These are phyloP conservation scores for Melanophora roralis DNA, from an alignment of 2,888 invertebrate genomes.

Conservation along the genomic window DNA sequence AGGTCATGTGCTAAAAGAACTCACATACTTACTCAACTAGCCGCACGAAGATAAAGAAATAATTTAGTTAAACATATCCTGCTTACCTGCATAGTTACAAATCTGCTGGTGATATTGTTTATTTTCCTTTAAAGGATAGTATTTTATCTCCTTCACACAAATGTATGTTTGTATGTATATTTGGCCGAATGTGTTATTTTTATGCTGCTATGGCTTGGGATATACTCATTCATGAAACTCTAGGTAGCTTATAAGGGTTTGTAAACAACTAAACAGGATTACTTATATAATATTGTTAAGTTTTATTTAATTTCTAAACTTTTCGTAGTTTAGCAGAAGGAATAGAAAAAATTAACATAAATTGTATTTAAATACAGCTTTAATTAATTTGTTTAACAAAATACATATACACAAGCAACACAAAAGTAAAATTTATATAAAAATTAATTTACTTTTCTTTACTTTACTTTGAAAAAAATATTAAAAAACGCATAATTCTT, in stretches of 20 bases:
- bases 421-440: too few relatives aligned
- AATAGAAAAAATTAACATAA: not conserved
- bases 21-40: not conserved
- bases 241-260: not conserved
- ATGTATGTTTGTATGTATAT: not conserved
- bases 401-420: not conserved
- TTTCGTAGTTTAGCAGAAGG: not conserved
- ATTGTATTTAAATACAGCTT: conserved; percentile 28
- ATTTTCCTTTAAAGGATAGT: not conserved
- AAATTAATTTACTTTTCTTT: too few relatives aligned
- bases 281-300: not conserved
- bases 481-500: not conserved
- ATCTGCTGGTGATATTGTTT: not conserved
- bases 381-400: conserved; percentile 15
- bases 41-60: not conserved
- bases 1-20: not conserved
- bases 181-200: too few relatives aligned
- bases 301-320: not conserved
- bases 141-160: not conserved
- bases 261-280: not conserved
- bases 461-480: not conserved
- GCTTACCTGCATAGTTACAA: conserved; percentile 2
- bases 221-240: not conserved
- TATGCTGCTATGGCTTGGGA: too few relatives aligned
- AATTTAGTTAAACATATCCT: not conserved